Evolutionary conservation across 2,888 invertebrate genomes (phyloP), one percentile per base, ranked within the genome.

Genomic region (Protodeltote pygarga): DNA sequence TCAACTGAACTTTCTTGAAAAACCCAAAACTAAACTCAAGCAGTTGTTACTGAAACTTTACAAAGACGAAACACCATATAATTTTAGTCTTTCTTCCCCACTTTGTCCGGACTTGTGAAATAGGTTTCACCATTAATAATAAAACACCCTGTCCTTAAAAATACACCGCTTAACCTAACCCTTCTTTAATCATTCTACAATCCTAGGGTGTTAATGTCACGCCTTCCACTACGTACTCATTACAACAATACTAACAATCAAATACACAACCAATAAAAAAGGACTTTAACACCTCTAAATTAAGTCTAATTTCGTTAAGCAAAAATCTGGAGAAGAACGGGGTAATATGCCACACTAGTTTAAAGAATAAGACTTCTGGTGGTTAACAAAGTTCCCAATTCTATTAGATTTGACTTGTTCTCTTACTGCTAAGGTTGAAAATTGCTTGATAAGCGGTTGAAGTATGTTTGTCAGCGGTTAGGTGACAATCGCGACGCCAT

Each of bases 401-500:
- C 61, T 48, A 13, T 37, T 40, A 38, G 0, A n/a, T 29, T 78
- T 78, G 57, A 66, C 66, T 51, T 60, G 45, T 37, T 6, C 28
- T 1, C 0, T 0, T 8, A 0, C 0, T 0, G 0, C 19, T 50
- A 64, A 34, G 33, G 66, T 52, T 46, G 0, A 44, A 23, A 51
- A 47, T 68, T 64, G 49, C 40, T 17, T 38, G 38, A 20, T 28
- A 39, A 28, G 41, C 33, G 42, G 52, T 60, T 31, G 5, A 19
- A 16, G 21, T 65, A 68, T 68, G 63, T 71, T 78, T 79, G 79
- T 66, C 57, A 61, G 71, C 72, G 77, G 78, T 68, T 82, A 92
- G 89, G 90, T 91, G 90, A 91, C 89, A 90, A 89, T 82, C 77
- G 77, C 82, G 85, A 83, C 88, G 91, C 91, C 91, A 92, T 92